Base-by-base conservation (phyloP, 2,888 invertebrate species). In the Drosophila recens region DNA sequence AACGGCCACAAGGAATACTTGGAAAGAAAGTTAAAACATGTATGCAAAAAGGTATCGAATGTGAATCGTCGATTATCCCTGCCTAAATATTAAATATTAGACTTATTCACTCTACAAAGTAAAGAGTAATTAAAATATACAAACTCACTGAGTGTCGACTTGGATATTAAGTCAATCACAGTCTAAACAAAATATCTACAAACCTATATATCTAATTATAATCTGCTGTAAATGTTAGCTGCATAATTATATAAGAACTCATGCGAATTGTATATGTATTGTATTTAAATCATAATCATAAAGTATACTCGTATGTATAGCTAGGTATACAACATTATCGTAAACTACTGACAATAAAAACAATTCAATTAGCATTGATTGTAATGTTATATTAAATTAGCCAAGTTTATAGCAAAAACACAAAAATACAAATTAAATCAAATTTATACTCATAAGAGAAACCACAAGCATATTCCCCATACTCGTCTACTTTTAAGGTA, bases 271-370 rank as follows among this genome's bases (percentile, higher is more conserved):
- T 48, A 43, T 43, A 57, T 54, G 40, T 63, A 73, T 46, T 57
- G 46, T 46, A 30, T 58, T 36, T 48, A 13, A 30, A 58, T 17
- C 23, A 46, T 46, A 38, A 38, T 33, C 23, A 43, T 43, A n/a
- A 48, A 58, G 20, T 40, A 52, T 42, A 48, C 48, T 48, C 57
- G 40, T 42, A 46, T 56, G 20, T 57, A 43, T 57, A 64, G 57
- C 49, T 57, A 64, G 64, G 57, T 57, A 64, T 57, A 51, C 49
- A 40, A 64, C 42, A 56, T 82, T 72, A 84, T 77, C 90, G 91
- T 91, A 90, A 92, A 92, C 90, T 89, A 90, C 90, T 90, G 92
- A 92, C 92, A 92, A 92, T 92, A 92, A 88, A 74, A 71, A 71
- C 64, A 85, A 86, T 90, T 91, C 90, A 91, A 91, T 91, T 91